Evolutionary conservation across 2,113 vertebrate genomes (phyloP).

Genomic region (Morone saxatilis): DNA sequence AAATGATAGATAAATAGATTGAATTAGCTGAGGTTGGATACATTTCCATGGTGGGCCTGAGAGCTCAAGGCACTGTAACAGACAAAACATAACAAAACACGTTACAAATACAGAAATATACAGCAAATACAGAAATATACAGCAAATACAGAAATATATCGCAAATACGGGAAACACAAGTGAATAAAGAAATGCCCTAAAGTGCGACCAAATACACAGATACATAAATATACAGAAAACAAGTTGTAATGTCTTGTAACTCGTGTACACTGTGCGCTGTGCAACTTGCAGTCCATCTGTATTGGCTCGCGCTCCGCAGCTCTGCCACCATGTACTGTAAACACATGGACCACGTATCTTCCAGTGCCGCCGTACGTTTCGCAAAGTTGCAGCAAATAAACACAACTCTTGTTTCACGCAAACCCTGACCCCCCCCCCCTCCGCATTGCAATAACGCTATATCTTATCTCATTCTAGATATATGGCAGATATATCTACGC

Average conservation of each 20-base stretch:
- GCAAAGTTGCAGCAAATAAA: conserved; percentile 10
- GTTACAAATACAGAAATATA: too few species aligned
- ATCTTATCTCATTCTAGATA: conserved; percentile 37
- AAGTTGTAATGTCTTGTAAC: neutral
- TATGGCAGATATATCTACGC: conserved; percentile 12
- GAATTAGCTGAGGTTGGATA: neutral
- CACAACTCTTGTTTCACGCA: conserved; percentile 6
- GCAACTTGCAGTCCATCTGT: neutral
- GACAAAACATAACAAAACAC: neutral
- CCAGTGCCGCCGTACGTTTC: neutral
- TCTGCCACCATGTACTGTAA: neutral
- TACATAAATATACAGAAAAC: neutral
- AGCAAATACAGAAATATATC: neutral
- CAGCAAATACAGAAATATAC: neutral
- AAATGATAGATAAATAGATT: neutral
- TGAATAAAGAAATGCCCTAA: neutral
- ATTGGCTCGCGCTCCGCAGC: neutral
- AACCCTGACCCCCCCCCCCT: conserved; percentile 21
- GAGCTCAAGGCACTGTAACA: neutral
- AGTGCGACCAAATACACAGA: too few species aligned
- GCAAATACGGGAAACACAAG: neutral
- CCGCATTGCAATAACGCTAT: neutral
- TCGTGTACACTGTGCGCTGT: neutral
- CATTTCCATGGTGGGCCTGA: neutral
- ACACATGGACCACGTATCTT: neutral